These are phyloP conservation scores for Sthenelais limicola DNA, from an alignment of 2,888 invertebrate species.

Conservation along the genomic window DNA sequence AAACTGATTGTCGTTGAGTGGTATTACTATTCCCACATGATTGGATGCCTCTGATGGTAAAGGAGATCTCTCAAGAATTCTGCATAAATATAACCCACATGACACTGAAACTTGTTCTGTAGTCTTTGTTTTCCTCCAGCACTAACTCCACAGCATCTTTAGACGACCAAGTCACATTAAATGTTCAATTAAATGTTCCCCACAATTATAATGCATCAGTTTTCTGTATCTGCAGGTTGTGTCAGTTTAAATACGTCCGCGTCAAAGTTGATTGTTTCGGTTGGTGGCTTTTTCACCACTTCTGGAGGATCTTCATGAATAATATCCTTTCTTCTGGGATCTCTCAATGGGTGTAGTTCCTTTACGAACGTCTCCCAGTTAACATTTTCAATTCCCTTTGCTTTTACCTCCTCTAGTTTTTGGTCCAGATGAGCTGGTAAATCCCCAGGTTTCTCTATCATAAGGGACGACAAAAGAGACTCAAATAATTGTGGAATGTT, in stretches of 20 bases:
- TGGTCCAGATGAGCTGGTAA: conserved; percentile 64
- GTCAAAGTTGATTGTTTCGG: conserved; percentile 9
- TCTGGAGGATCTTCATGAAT: conserved; percentile 15
- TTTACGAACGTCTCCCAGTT: conserved; percentile 70
- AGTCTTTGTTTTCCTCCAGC: no score
- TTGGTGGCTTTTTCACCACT: conserved; percentile 23
- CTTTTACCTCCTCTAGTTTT: conserved; percentile 64
- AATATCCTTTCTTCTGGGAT: conserved; percentile 57
- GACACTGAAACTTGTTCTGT: no score
- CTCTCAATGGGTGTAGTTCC: conserved; percentile 65
- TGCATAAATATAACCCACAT: no score
- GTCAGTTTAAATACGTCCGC: conserved; percentile 14
- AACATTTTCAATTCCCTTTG: conserved; percentile 65
- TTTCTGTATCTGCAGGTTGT: conserved; percentile 12
- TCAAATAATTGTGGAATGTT: conserved; percentile 69
- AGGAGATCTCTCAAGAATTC: no score
- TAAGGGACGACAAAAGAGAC: conserved; percentile 65
- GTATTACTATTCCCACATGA: no score
- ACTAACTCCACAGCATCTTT: no score
- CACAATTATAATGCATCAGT: no score
- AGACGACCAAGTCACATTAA: no score
- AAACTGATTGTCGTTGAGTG: no score
- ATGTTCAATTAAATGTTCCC: no score
- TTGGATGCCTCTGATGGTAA: no score
- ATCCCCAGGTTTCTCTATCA: conserved; percentile 69